Evolutionary conservation across 2,797 vertebrate species (phyloP), one percentile per base, ranked within the genome.

Genomic region (Sebastes elongatus): DNA sequence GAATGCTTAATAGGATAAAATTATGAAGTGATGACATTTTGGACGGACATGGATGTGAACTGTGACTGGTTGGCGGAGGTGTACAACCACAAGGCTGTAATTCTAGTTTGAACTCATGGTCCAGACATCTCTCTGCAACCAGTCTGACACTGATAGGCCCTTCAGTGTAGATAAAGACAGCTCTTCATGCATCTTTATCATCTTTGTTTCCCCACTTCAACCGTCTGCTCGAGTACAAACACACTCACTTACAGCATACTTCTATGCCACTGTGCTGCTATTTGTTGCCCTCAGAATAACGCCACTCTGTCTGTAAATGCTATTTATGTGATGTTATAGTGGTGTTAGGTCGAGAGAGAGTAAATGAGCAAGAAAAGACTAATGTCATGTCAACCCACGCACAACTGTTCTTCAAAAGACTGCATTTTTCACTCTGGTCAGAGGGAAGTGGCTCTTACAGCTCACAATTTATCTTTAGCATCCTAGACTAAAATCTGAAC

Each of bases 281-380:
- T 71, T 32, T 74, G 6, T 56, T 70, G 22, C 11, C 7, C 64
- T 76, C n/a, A 32, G n/a, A 81, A 52, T 20, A 20, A 10, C 42
- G 5, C 2, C 28, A 27, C 32, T n/a, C 35, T 52, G 28, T 73
- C 35, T 42, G 25, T 68, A 32, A 22, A 22, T 62, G 68, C 57
- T 32, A 56, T 76, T 61, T 62, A 62, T 76, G 57, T 52, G 56
- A 61, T 68, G 67, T 75, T 56, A 53, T 53, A 30, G 23, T 32
- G 6, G 38, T 38, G 70, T 76, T 63, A 33, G 32, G 28, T 22
- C 66, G 68, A 70, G 59, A 59, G 66, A 68, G 66, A 68, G 74
- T 78, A 75, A 86, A 86, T 81, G 65, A 76, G 69, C 71, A 71
- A 56, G 23, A 77, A 70, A 80, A 80, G 78, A 83, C 57, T 63